These are phyloP conservation scores for Nomada fabriciana DNA, from an alignment of 2,888 invertebrate genomes.

Conservation along the genomic window DNA sequence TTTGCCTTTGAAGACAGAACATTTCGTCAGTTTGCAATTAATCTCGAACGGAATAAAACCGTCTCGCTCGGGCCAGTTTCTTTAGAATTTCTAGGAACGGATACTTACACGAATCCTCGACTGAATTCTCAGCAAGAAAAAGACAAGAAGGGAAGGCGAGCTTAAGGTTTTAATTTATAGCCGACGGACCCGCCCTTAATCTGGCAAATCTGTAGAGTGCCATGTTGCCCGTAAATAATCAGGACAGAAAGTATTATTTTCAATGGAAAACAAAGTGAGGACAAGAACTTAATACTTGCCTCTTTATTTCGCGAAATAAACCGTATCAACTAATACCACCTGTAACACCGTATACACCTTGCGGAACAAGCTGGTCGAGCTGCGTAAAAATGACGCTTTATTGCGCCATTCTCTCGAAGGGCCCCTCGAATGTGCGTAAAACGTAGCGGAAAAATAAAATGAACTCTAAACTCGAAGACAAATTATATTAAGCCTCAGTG, in stretches of 20 bases:
- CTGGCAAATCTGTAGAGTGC: slow-evolving; percentile 74
- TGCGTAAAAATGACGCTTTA: slow-evolving; percentile 7
- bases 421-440: neutral
- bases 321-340: slow-evolving; percentile 45
- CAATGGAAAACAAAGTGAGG: slow-evolving; percentile 63
- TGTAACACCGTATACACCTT: slow-evolving; percentile 13
- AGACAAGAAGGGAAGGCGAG: slow-evolving; percentile 47
- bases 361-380: neutral
- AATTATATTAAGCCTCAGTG: neutral
- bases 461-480: neutral
- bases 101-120: slow-evolving; percentile 63
- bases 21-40: slow-evolving; percentile 36
- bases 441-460: neutral
- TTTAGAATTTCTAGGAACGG: slow-evolving; percentile 40
- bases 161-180: slow-evolving; percentile 73
- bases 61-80: slow-evolving; percentile 25
- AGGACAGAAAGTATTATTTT: slow-evolving; percentile 64
- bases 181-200: slow-evolving; percentile 69
- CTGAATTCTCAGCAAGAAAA: slow-evolving; percentile 41
- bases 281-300: slow-evolving; percentile 66
- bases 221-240: slow-evolving; percentile 70
- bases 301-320: slow-evolving; percentile 55
- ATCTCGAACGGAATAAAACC: slow-evolving; percentile 42
- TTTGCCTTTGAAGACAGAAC: slow-evolving; percentile 1
- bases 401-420: neutral